These are phyloP conservation scores for Phalacrocorax carbo DNA, from an alignment of 2,113 vertebrate genomes.

Conservation along the genomic window DNA sequence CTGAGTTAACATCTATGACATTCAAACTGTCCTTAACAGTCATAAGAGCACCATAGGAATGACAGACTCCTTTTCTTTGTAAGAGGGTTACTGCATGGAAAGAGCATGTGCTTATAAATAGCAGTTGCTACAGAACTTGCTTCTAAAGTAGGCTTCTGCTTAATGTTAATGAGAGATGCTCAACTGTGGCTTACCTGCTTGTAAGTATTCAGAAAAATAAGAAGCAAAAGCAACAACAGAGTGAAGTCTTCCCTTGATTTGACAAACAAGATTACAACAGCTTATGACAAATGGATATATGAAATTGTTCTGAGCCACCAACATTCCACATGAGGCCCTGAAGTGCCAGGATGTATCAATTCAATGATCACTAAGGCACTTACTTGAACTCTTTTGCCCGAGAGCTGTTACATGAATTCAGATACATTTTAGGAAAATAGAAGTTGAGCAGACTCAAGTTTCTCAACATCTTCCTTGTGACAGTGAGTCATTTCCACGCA, in stretches of 20 bases:
- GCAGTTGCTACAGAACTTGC: constrained; percentile 21
- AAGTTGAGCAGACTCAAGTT: background rate
- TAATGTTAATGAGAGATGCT: constrained; percentile 32
- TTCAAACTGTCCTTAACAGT: constrained; percentile 62
- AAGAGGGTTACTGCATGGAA: constrained; percentile 21
- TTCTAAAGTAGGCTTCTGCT: constrained; percentile 31
- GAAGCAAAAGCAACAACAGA: background rate
- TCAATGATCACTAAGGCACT: constrained; percentile 71
- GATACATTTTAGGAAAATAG: background rate
- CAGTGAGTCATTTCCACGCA: background rate
- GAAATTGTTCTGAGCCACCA: background rate
- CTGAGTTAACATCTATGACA: constrained; percentile 34
- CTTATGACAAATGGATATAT: background rate
- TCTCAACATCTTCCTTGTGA: constrained; percentile 3
- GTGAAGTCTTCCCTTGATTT: background rate
- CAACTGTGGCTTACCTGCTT: background rate
- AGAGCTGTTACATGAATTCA: background rate
- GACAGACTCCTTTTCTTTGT: constrained; percentile 8
- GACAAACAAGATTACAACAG: constrained; percentile 4
- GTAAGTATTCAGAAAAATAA: background rate
- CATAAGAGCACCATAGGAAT: constrained; percentile 44
- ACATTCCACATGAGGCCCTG: constrained; percentile 12
- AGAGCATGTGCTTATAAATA: constrained; percentile 47
- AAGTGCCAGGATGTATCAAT: background rate
- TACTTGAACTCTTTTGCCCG: constrained; percentile 25